Evolutionary conservation across 2,113 vertebrate genomes (phyloP).

Genomic region (Azemiops feae): DNA sequence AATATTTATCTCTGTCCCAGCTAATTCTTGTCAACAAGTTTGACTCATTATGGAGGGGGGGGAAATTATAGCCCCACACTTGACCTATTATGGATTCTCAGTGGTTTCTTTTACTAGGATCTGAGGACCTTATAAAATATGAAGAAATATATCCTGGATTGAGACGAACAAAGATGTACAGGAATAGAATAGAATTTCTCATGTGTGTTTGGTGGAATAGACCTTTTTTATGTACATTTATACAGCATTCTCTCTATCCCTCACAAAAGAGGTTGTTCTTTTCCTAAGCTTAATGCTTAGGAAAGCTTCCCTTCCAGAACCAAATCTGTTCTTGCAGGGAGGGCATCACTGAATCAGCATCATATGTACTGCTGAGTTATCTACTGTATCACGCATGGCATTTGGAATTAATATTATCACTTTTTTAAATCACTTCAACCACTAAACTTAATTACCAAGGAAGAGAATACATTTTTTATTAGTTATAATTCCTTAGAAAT

Average conservation of each 20-base stretch:
- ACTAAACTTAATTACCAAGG: background rate
- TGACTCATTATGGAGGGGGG: background rate
- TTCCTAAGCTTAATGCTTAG: background rate
- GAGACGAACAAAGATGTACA: background rate
- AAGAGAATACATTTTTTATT: background rate
- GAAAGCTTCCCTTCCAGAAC: background rate
- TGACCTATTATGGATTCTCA: background rate
- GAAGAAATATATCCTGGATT: background rate
- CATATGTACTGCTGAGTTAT: background rate
- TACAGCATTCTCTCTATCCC: background rate
- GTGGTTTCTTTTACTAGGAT: background rate
- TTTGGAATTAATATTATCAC: background rate
- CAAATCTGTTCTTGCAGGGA: background rate
- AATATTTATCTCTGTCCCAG: background rate
- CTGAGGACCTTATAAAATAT: background rate
- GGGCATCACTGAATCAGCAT: background rate
- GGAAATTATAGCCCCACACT: background rate
- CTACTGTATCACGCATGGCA: background rate
- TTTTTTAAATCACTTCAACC: background rate
- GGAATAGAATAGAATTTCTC: background rate
- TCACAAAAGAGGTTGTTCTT: background rate
- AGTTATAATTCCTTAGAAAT: background rate
- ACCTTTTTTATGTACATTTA: background rate
- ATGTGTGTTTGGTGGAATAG: background rate
- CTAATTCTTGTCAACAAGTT: background rate